phyloP scores from a whole-genome alignment of 2,113 vertebrate species.

The Girardinichthys multiradiatus region DNA sequence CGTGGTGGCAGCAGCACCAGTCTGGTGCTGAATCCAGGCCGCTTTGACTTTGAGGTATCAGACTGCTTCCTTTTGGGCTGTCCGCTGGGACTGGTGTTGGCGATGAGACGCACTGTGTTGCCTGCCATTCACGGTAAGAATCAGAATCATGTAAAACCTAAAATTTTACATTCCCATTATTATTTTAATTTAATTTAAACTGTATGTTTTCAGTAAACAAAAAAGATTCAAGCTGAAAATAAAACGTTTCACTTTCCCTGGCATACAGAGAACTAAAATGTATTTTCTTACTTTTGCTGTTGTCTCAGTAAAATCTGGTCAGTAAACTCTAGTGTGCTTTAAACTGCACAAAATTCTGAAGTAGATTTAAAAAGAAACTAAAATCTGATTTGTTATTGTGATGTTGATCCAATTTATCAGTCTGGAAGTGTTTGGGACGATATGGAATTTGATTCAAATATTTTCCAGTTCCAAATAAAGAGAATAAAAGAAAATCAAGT shows the following conservation, averaged over 20 bases:
- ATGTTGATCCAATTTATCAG: too few species aligned
- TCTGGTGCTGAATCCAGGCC: conserved; percentile 84
- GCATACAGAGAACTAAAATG: not conserved
- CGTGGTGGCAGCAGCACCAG: conserved; percentile 74
- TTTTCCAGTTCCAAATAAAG: too few species aligned
- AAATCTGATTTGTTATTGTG: too few species aligned
- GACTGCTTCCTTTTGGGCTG: conserved; percentile 97
- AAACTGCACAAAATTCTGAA: too few species aligned
- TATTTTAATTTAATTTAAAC: not conserved
- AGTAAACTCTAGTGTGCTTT: too few species aligned
- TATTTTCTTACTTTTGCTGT: not conserved
- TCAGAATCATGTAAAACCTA: not conserved
- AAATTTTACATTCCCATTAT: not conserved
- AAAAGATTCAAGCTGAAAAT: not conserved
- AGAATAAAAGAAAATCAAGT: too few species aligned
- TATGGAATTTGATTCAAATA: too few species aligned
- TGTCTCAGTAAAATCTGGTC: not conserved
- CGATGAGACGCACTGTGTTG: conserved; percentile 95
- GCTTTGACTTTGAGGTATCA: conserved; percentile 94
- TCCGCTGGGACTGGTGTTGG: conserved; percentile 92
- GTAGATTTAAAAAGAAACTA: too few species aligned
- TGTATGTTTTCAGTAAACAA: not conserved
- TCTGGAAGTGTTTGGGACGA: too few species aligned
- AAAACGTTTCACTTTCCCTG: not conserved
- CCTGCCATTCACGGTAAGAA: conserved; percentile 88